These are phyloP conservation scores for Bovichtus diacanthus DNA, from an alignment of 2,797 vertebrate species.

Conservation along the genomic window DNA sequence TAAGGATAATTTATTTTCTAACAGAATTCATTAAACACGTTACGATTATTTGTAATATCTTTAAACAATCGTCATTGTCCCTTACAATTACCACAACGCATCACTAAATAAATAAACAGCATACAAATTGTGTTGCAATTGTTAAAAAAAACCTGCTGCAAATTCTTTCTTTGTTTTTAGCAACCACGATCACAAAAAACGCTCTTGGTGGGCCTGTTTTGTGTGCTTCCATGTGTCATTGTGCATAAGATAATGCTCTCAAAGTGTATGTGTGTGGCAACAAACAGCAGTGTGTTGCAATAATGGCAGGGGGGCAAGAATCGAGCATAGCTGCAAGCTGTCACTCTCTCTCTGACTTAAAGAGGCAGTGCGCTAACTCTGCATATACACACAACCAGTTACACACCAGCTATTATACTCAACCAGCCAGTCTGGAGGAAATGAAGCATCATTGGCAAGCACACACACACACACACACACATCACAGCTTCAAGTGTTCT, in stretches of 20 bases:
- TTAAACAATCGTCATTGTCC: not conserved
- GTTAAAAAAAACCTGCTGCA: not conserved
- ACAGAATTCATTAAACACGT: not conserved
- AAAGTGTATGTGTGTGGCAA: constrained; percentile 48
- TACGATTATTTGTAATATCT: not conserved
- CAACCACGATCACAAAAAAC: not conserved
- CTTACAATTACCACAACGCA: not conserved
- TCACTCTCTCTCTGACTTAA: constrained; percentile 76
- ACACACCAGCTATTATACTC: constrained; percentile 64
- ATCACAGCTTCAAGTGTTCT: constrained; percentile 59
- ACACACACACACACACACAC: constrained; percentile 29
- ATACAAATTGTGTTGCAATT: not conserved
- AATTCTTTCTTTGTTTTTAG: constrained; percentile 6
- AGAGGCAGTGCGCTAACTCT: constrained; percentile 70
- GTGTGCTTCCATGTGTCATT: constrained; percentile 43
- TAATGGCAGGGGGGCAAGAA: constrained; percentile 65
- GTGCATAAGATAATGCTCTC: constrained; percentile 44
- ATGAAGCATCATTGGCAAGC: constrained; percentile 60
- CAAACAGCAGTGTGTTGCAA: constrained; percentile 65
- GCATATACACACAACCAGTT: constrained; percentile 33
- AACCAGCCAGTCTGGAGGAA: constrained; percentile 68
- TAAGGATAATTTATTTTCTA: not conserved
- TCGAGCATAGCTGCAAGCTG: constrained; percentile 80
- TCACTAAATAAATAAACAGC: not conserved
- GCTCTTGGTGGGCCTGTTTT: constrained; percentile 21